A percentile compares a stretch with the other conserved stretches of the same genome.
These are phyloP conservation scores for Cyanocitta stelleri DNA, from an alignment of 2,113 vertebrate genomes.

Conservation along the genomic window DNA sequence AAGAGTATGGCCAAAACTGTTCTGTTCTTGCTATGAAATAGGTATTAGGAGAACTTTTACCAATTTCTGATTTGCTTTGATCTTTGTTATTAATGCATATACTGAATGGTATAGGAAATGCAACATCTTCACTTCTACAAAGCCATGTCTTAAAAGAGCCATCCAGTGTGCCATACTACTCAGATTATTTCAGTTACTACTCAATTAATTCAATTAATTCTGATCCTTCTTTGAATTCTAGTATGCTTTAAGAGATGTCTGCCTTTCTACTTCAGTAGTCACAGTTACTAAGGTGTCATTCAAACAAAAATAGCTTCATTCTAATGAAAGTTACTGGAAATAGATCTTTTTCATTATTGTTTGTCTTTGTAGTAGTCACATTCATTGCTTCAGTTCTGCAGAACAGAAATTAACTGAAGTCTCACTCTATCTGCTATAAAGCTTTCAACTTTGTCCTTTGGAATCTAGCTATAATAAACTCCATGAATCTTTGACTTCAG, in stretches of 20 bases:
- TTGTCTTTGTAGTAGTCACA: background rate
- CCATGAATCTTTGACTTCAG: background rate
- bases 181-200: background rate
- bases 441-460: constrained; percentile 47
- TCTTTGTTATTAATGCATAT: background rate
- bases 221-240: background rate
- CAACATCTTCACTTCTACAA: background rate
- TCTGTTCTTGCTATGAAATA: background rate
- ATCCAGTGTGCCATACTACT: background rate
- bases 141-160: background rate
- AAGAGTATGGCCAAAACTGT: background rate
- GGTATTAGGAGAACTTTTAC: background rate
- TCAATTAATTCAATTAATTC: background rate
- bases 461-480: background rate
- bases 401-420: background rate
- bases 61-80: background rate
- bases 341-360: background rate
- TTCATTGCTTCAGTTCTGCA: background rate
- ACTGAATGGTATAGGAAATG: background rate
- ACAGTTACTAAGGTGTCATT: background rate
- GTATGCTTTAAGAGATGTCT: background rate
- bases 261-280: background rate
- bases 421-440: background rate
- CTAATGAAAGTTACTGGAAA: background rate
- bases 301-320: background rate